Evolutionary conservation across 2,888 invertebrate genomes (phyloP).

Genomic region (Ophraella communa): DNA sequence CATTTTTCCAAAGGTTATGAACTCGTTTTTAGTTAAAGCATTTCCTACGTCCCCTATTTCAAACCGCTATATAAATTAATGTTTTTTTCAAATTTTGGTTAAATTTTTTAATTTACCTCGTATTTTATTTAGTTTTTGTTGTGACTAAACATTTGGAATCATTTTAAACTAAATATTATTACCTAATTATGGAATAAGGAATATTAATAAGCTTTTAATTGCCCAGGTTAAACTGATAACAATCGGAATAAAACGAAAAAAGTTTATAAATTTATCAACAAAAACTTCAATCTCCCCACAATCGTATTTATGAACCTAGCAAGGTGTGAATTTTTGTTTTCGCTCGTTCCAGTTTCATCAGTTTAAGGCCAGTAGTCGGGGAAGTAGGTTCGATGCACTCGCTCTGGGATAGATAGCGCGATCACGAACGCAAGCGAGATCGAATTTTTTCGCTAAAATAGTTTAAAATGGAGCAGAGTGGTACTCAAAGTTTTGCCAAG

Average conservation of each 20-base stretch:
- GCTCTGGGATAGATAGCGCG: neutral
- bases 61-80: too few species aligned
- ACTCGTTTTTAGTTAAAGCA: too few species aligned
- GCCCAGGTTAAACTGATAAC: neutral
- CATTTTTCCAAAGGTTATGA: too few species aligned
- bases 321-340: neutral
- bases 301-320: neutral
- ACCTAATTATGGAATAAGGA: neutral
- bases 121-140: too few species aligned
- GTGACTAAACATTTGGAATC: too few species aligned
- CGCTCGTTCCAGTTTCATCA: neutral
- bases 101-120: too few species aligned
- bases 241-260: neutral
- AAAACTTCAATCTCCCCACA: too few species aligned
- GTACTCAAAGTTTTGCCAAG: slow-evolving; percentile 18
- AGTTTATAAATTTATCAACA: neutral
- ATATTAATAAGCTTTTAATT: neutral
- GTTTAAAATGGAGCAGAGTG: slow-evolving; percentile 30
- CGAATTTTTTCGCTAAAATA: neutral
- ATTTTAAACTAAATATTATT: neutral
- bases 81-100: too few species aligned
- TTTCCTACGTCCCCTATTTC: too few species aligned
- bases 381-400: neutral
- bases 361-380: neutral
- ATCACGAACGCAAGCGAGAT: neutral